Percentiles rank a stretch among this genome's conserved stretches.
These are phyloP conservation scores for Glaucidium brasilianum DNA, from an alignment of 2,113 vertebrate species.

Conservation along the genomic window DNA sequence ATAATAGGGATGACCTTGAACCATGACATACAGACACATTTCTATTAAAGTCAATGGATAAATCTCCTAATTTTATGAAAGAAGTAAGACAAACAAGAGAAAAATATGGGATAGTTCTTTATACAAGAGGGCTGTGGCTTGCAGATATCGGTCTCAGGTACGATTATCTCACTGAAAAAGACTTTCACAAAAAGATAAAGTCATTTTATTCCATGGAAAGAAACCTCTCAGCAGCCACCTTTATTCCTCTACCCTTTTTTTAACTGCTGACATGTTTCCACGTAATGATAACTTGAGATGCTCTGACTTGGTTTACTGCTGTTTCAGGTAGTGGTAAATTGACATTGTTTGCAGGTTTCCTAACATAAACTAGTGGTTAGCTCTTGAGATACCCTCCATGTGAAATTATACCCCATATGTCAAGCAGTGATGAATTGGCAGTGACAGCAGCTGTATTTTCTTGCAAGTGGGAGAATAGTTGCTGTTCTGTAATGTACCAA, in stretches of 20 bases:
- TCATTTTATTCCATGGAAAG: not conserved
- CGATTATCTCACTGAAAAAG: not conserved
- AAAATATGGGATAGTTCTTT: not conserved
- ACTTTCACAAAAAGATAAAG: not conserved
- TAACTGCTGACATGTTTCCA: not conserved
- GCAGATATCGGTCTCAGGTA: not conserved
- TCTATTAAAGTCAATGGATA: not conserved
- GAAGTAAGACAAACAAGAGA: not conserved
- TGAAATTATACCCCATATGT: not conserved
- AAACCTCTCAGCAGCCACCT: not conserved
- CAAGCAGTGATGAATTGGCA: not conserved
- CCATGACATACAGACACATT: not conserved
- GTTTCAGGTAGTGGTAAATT: conserved; percentile 7
- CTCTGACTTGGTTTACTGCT: not conserved
- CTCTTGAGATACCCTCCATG: not conserved
- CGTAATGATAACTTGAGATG: conserved; percentile 12
- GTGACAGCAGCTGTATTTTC: not conserved
- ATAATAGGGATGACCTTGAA: not conserved
- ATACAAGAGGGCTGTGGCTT: not conserved
- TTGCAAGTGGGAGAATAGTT: not conserved
- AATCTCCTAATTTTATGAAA: not conserved
- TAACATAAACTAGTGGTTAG: not conserved
- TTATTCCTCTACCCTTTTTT: not conserved
- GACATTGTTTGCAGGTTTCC: not conserved
- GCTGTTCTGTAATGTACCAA: not conserved